A percentile compares a stretch with the other conserved stretches of the same genome.
Evolutionary conservation across 2,113 vertebrate species (phyloP).

Genomic region (Leucosticte australis): DNA sequence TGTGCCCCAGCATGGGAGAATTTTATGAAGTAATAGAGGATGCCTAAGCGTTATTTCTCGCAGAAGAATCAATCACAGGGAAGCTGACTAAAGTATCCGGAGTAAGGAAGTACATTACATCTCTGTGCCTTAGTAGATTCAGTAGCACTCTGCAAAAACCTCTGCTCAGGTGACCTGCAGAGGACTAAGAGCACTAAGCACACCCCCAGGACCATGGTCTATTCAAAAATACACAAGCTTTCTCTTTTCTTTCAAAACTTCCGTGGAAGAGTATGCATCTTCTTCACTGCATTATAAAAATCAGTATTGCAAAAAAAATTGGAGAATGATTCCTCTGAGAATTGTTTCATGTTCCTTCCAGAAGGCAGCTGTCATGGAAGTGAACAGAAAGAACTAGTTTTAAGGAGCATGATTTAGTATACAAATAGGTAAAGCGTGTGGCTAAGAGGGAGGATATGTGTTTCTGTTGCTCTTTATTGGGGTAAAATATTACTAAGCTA

Average conservation of each 20-base stretch:
- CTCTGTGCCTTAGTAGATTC: background rate
- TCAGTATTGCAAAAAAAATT: background rate
- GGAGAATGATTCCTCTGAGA: background rate
- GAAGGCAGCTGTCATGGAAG: background rate
- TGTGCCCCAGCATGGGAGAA: background rate
- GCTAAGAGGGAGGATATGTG: background rate
- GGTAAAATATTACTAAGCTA: background rate
- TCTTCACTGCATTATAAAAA: background rate
- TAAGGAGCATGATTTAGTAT: background rate
- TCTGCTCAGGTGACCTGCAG: background rate
- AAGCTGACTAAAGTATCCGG: background rate
- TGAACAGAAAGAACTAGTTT: background rate
- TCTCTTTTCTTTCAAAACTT: background rate
- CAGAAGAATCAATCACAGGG: background rate
- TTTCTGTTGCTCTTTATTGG: background rate
- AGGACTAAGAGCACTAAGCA: background rate
- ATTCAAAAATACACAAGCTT: background rate
- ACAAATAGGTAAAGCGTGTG: background rate
- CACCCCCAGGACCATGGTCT: accelerated
- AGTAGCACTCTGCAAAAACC: background rate
- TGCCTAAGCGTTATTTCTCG: background rate
- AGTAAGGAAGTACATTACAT: background rate
- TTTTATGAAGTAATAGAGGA: background rate
- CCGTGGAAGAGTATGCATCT: background rate
- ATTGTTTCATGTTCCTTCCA: background rate